phyloP scores from a whole-genome alignment of 1,140 invertebrate species.

The Aphaenogaster floridana region DNA sequence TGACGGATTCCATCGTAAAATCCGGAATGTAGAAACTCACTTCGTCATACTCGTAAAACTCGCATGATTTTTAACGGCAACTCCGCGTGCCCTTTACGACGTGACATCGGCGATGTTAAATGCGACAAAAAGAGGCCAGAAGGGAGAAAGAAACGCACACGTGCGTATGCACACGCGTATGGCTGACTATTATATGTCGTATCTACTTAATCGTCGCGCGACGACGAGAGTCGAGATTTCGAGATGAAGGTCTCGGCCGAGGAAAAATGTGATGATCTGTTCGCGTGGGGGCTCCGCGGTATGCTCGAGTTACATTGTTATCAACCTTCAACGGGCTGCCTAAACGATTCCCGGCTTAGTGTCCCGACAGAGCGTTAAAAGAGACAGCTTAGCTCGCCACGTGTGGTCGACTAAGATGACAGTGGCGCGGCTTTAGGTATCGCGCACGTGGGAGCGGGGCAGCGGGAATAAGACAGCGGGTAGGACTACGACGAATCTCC shows the following conservation, averaged over 20 bases:
- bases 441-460: conserved; percentile 41
- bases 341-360: conserved; percentile 73
- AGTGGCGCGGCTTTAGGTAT: conserved; percentile 38
- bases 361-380: conserved; percentile 65
- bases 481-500: conserved; percentile 37
- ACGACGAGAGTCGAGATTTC: not conserved
- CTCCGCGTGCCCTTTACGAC: conserved; percentile 31
- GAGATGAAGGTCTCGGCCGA: not conserved
- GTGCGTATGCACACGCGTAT: too few species aligned
- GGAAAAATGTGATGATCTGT: not conserved
- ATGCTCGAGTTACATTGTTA: conserved; percentile 37
- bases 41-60: conserved; percentile 50
- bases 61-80: conserved; percentile 24
- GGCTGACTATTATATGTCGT: not conserved
- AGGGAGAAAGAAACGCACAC: not conserved
- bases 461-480: conserved; percentile 10
- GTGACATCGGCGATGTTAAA: conserved; percentile 41
- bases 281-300: not conserved
- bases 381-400: conserved; percentile 68
- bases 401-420: conserved; percentile 67
- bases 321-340: conserved; percentile 59
- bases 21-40: conserved; percentile 38
- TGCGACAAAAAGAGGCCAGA: not conserved
- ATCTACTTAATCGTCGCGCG: conserved; percentile 14
- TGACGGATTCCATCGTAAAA: conserved; percentile 57